Percentiles rank a stretch among this genome's conserved stretches.
Conservation (phyloP, 2,797 vertebrate genomes). For the Ptychadena robeensis region DNA sequence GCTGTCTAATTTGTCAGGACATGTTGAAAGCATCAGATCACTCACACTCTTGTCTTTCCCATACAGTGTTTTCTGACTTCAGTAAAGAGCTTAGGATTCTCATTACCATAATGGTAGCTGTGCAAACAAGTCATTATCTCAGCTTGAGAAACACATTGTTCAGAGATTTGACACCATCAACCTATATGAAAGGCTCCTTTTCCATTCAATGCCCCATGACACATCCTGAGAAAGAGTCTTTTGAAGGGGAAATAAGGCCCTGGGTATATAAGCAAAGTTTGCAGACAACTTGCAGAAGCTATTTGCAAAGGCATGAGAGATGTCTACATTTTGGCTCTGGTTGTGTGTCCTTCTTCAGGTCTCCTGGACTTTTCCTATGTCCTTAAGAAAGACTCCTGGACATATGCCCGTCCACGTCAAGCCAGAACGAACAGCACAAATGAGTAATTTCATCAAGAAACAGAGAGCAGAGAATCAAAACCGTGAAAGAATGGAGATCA, state of each 20-base stretch:
- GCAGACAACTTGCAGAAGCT: neutral
- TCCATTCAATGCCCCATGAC: constrained; percentile 45
- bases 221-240: constrained; percentile 38
- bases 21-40: neutral
- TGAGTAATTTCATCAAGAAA: constrained; percentile 44
- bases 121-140: constrained; percentile 58
- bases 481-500: constrained; percentile 12
- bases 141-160: constrained; percentile 60
- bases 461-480: constrained; percentile 5
- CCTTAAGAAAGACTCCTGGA: constrained; percentile 9
- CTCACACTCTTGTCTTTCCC: constrained; percentile 4
- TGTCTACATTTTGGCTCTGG: constrained; percentile 35
- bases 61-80: neutral
- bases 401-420: neutral
- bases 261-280: constrained; percentile 29
- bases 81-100: constrained; percentile 28
- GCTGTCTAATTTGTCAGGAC: neutral
- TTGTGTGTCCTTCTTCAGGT: constrained; percentile 41
- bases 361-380: constrained; percentile 26
- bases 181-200: constrained; percentile 42
- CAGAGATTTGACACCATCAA: constrained; percentile 48
- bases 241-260: constrained; percentile 15
- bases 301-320: constrained; percentile 22
- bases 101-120: constrained; percentile 47
- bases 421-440: constrained; percentile 21